phyloP scores from a whole-genome alignment of 2,888 invertebrate species.

The Melanotus villosus region DNA sequence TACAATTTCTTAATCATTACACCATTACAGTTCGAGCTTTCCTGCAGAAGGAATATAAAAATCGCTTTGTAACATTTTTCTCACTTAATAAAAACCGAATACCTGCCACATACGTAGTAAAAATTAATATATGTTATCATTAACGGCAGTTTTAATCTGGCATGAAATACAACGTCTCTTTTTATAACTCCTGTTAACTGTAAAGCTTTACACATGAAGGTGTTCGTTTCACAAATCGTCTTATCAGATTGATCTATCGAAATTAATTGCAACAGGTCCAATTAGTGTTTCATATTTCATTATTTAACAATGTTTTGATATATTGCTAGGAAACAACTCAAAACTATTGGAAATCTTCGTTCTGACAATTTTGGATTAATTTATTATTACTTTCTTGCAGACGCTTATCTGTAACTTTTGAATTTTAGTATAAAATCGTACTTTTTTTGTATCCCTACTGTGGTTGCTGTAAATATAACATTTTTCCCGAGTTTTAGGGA shows the following conservation, averaged over 20 bases:
- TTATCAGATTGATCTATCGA: neutral
- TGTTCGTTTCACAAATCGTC: conserved; percentile 13
- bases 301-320: no score
- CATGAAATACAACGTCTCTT: conserved; percentile 24
- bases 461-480: no score
- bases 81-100: conserved; percentile 5
- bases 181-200: conserved; percentile 36
- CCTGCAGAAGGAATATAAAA: neutral
- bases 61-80: conserved; percentile 13
- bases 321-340: no score
- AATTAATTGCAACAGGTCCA: conserved; percentile 4
- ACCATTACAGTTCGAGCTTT: no score
- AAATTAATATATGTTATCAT: conserved; percentile 32
- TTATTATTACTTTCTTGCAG: no score
- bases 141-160: conserved; percentile 37
- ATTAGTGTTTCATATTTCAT: neutral
- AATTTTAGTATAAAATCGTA: no score
- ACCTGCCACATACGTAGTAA: conserved; percentile 19
- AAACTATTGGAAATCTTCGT: no score
- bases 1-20: no score
- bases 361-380: no score
- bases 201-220: conserved; percentile 34
- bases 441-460: no score
- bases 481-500: no score
- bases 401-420: no score